A percentile compares a stretch with the other conserved stretches of the same genome.
These are phyloP conservation scores for Vanacampus margaritifer DNA, from an alignment of 2,113 vertebrate genomes.

Conservation along the genomic window DNA sequence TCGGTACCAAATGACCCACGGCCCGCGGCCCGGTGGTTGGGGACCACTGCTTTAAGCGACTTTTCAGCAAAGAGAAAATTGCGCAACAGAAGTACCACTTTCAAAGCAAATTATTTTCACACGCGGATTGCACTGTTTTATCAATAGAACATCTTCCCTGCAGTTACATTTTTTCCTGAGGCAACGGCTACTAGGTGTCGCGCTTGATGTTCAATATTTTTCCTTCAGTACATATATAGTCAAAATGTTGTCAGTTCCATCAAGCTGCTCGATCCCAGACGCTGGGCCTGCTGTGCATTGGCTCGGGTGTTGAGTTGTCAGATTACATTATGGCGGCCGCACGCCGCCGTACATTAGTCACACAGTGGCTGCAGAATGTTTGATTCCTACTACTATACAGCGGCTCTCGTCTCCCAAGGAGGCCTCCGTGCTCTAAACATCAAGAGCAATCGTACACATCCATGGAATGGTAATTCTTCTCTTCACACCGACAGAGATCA, in stretches of 20 bases:
- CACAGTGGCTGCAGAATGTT: constrained; percentile 33
- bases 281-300: constrained; percentile 22
- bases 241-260: constrained; percentile 52
- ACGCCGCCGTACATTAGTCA: constrained; percentile 48
- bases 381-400: constrained; percentile 28
- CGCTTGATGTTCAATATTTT: constrained; percentile 30
- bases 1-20: too few species aligned
- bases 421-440: constrained; percentile 32
- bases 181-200: constrained; percentile 44
- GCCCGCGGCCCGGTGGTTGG: too few species aligned
- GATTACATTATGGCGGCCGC: constrained; percentile 40
- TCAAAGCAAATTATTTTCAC: constrained; percentile 7
- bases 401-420: constrained; percentile 37
- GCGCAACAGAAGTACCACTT: neutral
- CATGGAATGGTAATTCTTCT: constrained; percentile 24
- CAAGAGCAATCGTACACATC: constrained; percentile 24
- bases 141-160: constrained; percentile 1
- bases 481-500: constrained; percentile 23
- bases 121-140: neutral
- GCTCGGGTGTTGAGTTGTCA: constrained; percentile 43
- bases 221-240: constrained; percentile 27
- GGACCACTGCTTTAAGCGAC: too few species aligned
- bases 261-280: constrained; percentile 41
- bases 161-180: constrained; percentile 30
- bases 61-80: neutral